Percentiles rank a stretch among this genome's conserved stretches.
phyloP scores from a whole-genome alignment of 2,113 vertebrate genomes.

The Raphicerus campestris region DNA sequence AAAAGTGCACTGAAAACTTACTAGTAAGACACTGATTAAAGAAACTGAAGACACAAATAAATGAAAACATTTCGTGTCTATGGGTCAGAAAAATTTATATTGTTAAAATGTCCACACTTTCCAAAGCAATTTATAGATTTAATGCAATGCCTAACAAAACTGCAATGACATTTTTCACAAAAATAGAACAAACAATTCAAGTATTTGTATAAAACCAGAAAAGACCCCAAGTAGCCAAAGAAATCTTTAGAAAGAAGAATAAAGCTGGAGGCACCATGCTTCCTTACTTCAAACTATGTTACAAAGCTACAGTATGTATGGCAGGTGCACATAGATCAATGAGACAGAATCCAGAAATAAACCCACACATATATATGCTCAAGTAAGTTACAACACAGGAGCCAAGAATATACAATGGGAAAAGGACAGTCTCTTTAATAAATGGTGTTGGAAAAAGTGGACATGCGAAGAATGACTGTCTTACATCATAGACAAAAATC shows the following conservation, averaged over 20 bases:
- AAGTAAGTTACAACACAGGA: neutral
- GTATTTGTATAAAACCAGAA: neutral
- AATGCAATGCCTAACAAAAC: neutral
- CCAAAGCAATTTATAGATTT: neutral
- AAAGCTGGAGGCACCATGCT: neutral
- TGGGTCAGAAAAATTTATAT: neutral
- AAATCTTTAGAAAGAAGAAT: neutral
- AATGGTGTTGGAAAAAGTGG: neutral
- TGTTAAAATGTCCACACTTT: neutral
- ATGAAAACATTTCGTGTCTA: neutral
- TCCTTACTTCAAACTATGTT: neutral
- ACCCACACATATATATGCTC: neutral
- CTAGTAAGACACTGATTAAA: neutral
- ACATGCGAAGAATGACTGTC: neutral
- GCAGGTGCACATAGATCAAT: neutral
- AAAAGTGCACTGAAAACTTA: neutral
- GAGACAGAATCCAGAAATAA: neutral
- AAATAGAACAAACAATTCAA: neutral
- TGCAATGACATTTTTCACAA: neutral
- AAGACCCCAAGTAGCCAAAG: neutral
- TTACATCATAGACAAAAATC: neutral
- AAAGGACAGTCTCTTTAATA: neutral
- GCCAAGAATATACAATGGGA: neutral
- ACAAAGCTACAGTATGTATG: neutral
- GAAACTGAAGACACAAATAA: neutral